Conservation (phyloP, 2,888 invertebrate species). For the Laspeyria flexula region DNA sequence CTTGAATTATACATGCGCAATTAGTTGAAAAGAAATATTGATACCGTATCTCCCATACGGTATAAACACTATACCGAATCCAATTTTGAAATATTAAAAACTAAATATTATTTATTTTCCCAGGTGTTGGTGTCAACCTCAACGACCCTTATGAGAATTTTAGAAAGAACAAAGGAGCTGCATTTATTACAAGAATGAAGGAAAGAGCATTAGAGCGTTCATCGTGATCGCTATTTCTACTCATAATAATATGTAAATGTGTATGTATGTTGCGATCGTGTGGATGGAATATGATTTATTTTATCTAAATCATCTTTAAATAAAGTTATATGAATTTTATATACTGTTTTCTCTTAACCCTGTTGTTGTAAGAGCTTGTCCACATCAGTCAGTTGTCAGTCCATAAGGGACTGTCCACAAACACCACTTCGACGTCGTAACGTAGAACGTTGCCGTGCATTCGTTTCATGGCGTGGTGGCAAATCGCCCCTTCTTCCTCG, state of each 20-base stretch:
- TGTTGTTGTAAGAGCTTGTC: too few species aligned
- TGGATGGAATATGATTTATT: conserved; percentile 79
- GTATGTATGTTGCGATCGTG: conserved; percentile 71
- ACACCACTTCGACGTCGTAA: too few species aligned
- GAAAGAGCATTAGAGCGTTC: conserved; percentile 92
- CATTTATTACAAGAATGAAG: conserved; percentile 97
- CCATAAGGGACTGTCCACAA: too few species aligned
- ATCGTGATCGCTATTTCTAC: conserved; percentile 66
- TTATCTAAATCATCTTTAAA: conserved; percentile 80
- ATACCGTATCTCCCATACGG: too few species aligned
- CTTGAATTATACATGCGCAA: too few species aligned
- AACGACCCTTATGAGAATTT: conserved; percentile 99
- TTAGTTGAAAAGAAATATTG: too few species aligned
- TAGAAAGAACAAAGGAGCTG: conserved; percentile 97
- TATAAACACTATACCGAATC: too few species aligned
- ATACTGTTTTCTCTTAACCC: conserved; percentile 37
- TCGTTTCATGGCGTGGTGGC: too few species aligned
- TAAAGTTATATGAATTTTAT: conserved; percentile 74
- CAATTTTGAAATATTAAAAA: too few species aligned
- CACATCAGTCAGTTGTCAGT: too few species aligned
- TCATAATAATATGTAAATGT: conserved; percentile 70
- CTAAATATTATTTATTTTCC: conserved; percentile 31
- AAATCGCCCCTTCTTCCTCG: too few species aligned
- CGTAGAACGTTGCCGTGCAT: too few species aligned
- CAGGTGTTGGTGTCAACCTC: conserved; percentile 96